Evolutionary conservation across 2,888 invertebrate genomes (phyloP), one percentile per base, ranked within the genome.

Genomic region (Epicampocera succincta): DNA sequence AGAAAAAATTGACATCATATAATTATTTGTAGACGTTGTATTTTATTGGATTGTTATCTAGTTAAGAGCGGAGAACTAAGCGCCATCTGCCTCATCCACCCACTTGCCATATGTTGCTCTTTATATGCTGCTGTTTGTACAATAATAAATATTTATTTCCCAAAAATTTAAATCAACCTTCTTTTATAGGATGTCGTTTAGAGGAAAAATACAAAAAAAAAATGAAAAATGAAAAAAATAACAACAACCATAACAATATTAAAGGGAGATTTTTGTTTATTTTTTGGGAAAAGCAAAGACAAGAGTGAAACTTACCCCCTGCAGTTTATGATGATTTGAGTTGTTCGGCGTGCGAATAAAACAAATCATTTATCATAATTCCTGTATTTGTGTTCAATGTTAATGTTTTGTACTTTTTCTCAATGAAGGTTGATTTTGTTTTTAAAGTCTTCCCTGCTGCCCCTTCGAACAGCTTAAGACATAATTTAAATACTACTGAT

Each of bases 281-380:
- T n/a, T n/a, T n/a, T 33, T 5, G 40, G 52, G 17, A 25, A 19
- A 74, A 61, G 85, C 85, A 40, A 42, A 61, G 61, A 69, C 61
- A 69, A 25, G 15, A 69, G 19, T 46, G 19, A 87, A 89, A 89
- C 89, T 89, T 89, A 89, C 89, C 89, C 89, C 89, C 85, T 88
- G 88, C 86, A 86, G 89, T 86, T 89, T 88, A 88, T 87, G 89
- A 89, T 89, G 76, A 69, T 76, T 61, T 69, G 13, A 44, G 60
- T 69, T 69, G 61, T 69, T 69, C 25, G 87, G 88, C 86, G 87
- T 71, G 38, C 33, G 52, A 69, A 66, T 79, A 60, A 50, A 68
- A 86, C 88, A 87, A 88, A 87, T 88, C 89, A 89, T 89, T 89
- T 89, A 89, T 89, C 89, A 89, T 89, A 89, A 89, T 89, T 69